Evolutionary conservation across 2,113 vertebrate species (phyloP), one percentile per base, ranked within the genome.

Genomic region (Paralichthys olivaceus): DNA sequence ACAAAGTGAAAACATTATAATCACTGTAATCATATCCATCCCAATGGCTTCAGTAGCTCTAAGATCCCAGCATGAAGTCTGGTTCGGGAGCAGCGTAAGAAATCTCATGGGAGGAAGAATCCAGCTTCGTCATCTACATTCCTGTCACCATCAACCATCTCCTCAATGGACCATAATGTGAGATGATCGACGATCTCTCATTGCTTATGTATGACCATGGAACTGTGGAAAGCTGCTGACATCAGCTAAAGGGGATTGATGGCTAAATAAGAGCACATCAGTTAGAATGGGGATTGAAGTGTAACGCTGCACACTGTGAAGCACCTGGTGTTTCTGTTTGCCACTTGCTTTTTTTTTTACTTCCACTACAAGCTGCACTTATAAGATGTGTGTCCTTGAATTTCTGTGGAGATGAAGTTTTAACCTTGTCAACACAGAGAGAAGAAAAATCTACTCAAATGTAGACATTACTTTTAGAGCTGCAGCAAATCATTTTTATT

Each of bases 201-300:
- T 80, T 88, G 77, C 74, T 70, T 81, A 87, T 87, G 75, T 43
- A 83, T 85, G 77, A 79, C 45, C 62, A 45, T 8, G 20, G 62
- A 70, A 79, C 80, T 45, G 25, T 53, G 29, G 54, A 73, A 88
- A 79, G 19, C 40, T 51, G 87, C 84, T 86, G 88, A 87, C 87
- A 77, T 84, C 79, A 57, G 79, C 84, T 76, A 67, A 80, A 67
- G 19, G 59, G 61, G 79, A 85, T 72, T 90, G 87, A 94, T 91
- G 66, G 64, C 69, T 81, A 77, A 85, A 90, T 90, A 86, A 90
- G 77, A 87, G 75, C 71, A 37, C 76, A 40, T 40, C 12, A 40
- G 37, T 81, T 79, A 67, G 74, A 8, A 66, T 9, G 45, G 68
- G 15, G 65, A 83, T 68, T 79, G 54, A 61, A 57, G 72, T 60